Percentiles rank a stretch among this genome's conserved stretches.
phyloP scores from a whole-genome alignment of 2,888 invertebrate genomes.

The Lucinisca nassula region DNA sequence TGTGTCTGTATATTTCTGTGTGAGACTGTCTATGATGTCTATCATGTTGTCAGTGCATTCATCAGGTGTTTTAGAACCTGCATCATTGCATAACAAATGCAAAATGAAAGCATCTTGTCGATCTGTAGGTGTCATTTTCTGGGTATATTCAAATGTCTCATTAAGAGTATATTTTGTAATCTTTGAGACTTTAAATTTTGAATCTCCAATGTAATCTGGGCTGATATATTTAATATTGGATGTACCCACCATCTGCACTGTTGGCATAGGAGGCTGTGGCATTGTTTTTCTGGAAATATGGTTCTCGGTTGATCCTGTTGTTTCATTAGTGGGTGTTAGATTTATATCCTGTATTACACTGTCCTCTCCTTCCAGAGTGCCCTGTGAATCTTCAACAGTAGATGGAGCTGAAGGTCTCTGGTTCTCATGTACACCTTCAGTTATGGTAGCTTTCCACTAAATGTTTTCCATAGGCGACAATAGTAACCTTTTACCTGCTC shows the following conservation, averaged over 20 bases:
- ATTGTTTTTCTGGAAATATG: too few relatives aligned
- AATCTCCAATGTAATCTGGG: background rate
- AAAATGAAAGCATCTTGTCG: background rate
- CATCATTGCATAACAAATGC: background rate
- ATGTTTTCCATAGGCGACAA: too few relatives aligned
- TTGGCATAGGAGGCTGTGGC: background rate
- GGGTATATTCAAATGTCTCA: background rate
- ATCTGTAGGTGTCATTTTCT: background rate
- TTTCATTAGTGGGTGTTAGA: background rate
- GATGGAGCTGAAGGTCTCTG: too few relatives aligned
- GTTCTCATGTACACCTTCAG: background rate
- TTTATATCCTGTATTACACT: background rate
- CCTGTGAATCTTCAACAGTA: background rate
- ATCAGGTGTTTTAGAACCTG: background rate
- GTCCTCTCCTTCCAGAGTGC: background rate
- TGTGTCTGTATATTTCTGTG: background rate
- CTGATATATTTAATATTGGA: background rate
- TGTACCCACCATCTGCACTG: background rate
- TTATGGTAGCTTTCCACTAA: too few relatives aligned
- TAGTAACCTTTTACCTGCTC: too few relatives aligned
- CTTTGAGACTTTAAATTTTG: background rate
- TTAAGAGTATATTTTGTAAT: background rate
- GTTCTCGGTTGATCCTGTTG: background rate
- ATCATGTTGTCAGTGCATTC: background rate
- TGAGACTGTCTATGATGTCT: background rate